Evolutionary conservation across 2,113 vertebrate species (phyloP).

Genomic region (Hippocampus comes): DNA sequence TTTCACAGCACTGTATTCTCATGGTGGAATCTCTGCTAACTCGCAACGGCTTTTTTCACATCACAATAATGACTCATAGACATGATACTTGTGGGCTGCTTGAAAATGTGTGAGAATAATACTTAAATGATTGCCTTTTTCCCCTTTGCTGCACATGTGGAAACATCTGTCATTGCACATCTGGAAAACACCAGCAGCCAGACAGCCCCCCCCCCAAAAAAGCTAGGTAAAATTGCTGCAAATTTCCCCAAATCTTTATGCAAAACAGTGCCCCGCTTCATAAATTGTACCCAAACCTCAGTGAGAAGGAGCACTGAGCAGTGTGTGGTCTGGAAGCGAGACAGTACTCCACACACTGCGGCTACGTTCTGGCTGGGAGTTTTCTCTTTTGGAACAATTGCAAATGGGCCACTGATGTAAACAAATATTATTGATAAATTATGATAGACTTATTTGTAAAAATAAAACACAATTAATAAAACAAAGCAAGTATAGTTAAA

Average conservation of each 20-base stretch:
- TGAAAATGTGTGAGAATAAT: neutral
- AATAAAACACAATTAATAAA: neutral
- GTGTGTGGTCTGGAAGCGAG: constrained; percentile 28
- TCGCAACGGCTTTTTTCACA: no score
- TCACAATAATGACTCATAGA: neutral
- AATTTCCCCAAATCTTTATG: constrained; percentile 71
- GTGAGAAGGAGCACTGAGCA: constrained; percentile 25
- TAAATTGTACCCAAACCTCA: constrained; percentile 58
- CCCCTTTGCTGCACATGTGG: constrained; percentile 63
- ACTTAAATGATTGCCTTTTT: constrained; percentile 30
- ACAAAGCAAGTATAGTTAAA: neutral
- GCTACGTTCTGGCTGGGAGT: neutral
- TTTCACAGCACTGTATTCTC: no score
- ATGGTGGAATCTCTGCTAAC: no score
- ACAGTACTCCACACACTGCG: neutral
- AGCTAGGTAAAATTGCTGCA: constrained; percentile 60
- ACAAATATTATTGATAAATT: no score
- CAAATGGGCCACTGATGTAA: no score
- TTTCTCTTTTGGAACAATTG: neutral
- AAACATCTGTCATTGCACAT: constrained; percentile 71
- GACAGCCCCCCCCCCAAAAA: constrained; percentile 30
- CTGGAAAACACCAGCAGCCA: constrained; percentile 66
- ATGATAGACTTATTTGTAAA: neutral
- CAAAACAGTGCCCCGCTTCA: constrained; percentile 63
- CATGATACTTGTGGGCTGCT: neutral